Evolutionary conservation across 1,140 invertebrate genomes (phyloP).

Genomic region (Lordiphosa clarofinis): DNA sequence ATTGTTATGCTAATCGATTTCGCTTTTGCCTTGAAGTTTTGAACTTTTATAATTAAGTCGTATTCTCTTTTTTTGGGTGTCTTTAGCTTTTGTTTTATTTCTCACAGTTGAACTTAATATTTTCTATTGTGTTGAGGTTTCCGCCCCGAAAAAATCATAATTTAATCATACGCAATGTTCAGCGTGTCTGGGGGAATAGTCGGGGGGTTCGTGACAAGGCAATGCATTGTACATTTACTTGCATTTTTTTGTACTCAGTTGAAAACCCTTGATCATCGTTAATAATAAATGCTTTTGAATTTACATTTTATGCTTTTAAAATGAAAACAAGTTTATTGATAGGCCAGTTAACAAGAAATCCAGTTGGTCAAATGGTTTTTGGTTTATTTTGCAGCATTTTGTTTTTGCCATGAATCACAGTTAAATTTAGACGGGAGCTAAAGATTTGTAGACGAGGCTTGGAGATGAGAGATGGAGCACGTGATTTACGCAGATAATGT

Average conservation of each 20-base stretch:
- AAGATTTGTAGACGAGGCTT: no score
- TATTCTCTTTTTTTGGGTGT: conserved; percentile 17
- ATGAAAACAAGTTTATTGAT: conserved; percentile 20
- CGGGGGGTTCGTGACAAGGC: conserved; percentile 25
- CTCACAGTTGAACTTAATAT: conserved; percentile 20
- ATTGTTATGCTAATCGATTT: conserved; percentile 57
- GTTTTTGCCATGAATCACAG: conserved; percentile 60
- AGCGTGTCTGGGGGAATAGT: conserved; percentile 38
- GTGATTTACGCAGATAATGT: no score
- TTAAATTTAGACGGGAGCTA: conserved; percentile 58
- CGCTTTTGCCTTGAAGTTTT: conserved; percentile 40
- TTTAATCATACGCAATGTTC: conserved; percentile 53
- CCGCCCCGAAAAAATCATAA: conserved; percentile 26
- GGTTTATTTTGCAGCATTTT: conserved; percentile 37
- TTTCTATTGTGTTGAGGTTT: conserved; percentile 45
- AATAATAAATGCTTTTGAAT: conserved; percentile 35
- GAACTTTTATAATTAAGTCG: conserved; percentile 37
- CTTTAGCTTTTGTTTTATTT: conserved; percentile 28
- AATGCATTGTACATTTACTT: conserved; percentile 52
- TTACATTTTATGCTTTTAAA: conserved; percentile 7
- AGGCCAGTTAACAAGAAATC: conserved; percentile 11
- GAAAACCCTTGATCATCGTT: conserved; percentile 28
- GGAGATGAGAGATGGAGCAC: no score
- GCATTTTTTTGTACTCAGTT: conserved; percentile 28
- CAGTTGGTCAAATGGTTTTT: conserved; percentile 32